Conservation (phyloP, 2,113 vertebrate genomes). For the Progne subis region DNA sequence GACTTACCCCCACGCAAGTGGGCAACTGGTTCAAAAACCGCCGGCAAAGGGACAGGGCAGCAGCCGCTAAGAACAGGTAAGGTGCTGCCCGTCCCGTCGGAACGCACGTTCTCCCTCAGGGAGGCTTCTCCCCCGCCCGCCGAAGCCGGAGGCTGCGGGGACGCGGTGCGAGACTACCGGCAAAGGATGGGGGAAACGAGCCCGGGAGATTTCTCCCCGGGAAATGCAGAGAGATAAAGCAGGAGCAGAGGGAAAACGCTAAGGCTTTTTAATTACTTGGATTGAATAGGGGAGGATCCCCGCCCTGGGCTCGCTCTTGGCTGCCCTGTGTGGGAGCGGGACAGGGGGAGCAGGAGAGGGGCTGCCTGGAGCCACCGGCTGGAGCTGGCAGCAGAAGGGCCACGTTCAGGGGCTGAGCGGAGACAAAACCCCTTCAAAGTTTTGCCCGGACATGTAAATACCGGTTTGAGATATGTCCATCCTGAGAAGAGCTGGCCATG, state of each 20-base stretch:
- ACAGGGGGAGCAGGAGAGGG: neutral
- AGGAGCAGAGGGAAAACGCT: neutral
- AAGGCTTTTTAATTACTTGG: neutral
- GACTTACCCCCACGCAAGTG: slow-evolving; percentile 99
- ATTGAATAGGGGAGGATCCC: neutral
- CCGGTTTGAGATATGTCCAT: accelerated
- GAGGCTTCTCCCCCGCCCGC: neutral
- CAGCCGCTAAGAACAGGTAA: slow-evolving; percentile 98
- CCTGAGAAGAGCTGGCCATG: neutral
- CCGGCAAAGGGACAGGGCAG: slow-evolving; percentile 97
- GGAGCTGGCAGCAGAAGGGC: neutral
- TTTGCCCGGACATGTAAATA: neutral
- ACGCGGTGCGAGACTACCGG: neutral
- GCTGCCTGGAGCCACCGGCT: neutral
- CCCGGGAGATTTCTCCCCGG: neutral
- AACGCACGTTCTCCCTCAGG: neutral
- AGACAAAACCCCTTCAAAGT: neutral
- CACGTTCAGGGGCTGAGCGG: accelerated
- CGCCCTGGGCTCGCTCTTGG: neutral
- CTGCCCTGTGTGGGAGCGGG: neutral
- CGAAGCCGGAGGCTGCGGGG: neutral
- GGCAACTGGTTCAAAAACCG: slow-evolving; percentile 99
- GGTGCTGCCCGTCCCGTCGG: slow-evolving; percentile 33
- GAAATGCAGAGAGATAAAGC: neutral
- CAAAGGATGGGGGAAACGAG: neutral